Evolutionary conservation across 2,888 invertebrate species (phyloP).

Genomic region (Amorpha juglandis): DNA sequence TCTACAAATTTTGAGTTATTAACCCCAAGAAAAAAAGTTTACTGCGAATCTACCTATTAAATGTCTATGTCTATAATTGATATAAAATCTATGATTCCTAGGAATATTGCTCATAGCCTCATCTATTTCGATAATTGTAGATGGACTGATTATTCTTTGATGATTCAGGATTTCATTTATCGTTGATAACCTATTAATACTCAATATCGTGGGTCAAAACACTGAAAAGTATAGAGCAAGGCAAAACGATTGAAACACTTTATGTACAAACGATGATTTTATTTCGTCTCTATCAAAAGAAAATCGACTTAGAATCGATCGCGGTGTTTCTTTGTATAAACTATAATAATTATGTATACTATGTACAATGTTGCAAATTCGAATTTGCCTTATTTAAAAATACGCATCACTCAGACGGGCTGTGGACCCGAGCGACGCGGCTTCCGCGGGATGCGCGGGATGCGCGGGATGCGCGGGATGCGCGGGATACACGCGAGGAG

Average conservation of each 20-base stretch:
- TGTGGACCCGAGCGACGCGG: constrained; percentile 14
- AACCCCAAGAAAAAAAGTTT: too few relatives aligned
- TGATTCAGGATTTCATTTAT: too few relatives aligned
- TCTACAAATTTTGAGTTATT: too few relatives aligned
- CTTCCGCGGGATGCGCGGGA: constrained; percentile 28
- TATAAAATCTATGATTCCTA: too few relatives aligned
- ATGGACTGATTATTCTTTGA: too few relatives aligned
- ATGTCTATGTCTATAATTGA: too few relatives aligned
- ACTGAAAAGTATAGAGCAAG: too few relatives aligned
- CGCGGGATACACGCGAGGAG: constrained; percentile 9
- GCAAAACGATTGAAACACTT: constrained; percentile 30
- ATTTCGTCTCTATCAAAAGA: constrained; percentile 82
- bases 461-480: constrained; percentile 33
- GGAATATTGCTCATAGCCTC: too few relatives aligned
- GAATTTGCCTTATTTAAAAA: constrained; percentile 43
- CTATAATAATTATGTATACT: constrained; percentile 69
- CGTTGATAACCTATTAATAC: too few relatives aligned
- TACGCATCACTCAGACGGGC: constrained; percentile 35
- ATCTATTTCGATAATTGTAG: too few relatives aligned
- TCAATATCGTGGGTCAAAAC: too few relatives aligned
- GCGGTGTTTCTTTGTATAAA: constrained; percentile 74
- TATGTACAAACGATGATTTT: constrained; percentile 73
- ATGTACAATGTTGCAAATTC: constrained; percentile 62
- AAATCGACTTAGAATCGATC: constrained; percentile 77
- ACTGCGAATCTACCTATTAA: too few relatives aligned